phyloP scores from a whole-genome alignment of 1,140 invertebrate genomes.

The Lasaia peninsularis region DNA sequence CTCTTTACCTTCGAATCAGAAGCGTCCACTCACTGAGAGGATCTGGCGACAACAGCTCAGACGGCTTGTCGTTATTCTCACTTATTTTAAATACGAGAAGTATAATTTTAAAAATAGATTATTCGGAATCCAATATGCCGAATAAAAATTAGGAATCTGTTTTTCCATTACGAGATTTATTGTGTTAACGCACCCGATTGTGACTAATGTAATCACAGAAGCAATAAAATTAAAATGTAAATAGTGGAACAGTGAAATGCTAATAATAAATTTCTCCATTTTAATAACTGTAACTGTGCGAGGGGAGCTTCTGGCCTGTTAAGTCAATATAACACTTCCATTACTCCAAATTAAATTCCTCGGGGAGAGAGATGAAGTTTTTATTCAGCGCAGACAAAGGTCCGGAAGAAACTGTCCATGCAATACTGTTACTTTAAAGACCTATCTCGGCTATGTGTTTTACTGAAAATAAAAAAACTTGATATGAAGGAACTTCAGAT shows the following conservation, averaged over 20 bases:
- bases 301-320: conserved; percentile 73
- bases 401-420: conserved; percentile 53
- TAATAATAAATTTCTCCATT: conserved; percentile 77
- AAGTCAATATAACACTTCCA: conserved; percentile 77
- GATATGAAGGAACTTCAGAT: not conserved
- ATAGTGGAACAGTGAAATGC: conserved; percentile 70
- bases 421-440: conserved; percentile 25
- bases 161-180: conserved; percentile 31
- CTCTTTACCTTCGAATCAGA: no score
- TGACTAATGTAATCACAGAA: conserved; percentile 74
- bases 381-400: conserved; percentile 69
- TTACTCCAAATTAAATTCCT: conserved; percentile 77
- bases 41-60: no score
- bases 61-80: no score
- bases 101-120: no score
- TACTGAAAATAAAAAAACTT: not conserved
- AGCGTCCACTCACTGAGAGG: no score
- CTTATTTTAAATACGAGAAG: no score
- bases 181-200: conserved; percentile 59
- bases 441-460: not conserved
- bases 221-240: conserved; percentile 77
- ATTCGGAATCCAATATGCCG: no score
- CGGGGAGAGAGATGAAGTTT: conserved; percentile 73
- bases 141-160: not conserved
- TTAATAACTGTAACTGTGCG: conserved; percentile 73